These are phyloP conservation scores for Neoitamus cyanurus DNA, from an alignment of 2,888 invertebrate genomes.

Conservation along the genomic window DNA sequence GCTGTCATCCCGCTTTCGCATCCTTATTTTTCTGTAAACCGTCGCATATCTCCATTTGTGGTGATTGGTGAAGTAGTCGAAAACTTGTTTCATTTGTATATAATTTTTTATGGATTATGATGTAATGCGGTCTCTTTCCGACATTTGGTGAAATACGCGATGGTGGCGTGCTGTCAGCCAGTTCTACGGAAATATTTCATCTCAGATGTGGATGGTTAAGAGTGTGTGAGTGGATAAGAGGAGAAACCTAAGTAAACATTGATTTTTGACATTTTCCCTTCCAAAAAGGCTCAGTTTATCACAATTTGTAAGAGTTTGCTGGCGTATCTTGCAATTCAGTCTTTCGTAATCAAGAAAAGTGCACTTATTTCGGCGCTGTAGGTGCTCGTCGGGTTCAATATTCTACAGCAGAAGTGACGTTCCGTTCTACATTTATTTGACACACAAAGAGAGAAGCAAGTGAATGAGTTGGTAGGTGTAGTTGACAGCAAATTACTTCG, in stretches of 20 bases:
- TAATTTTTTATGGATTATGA: neutral
- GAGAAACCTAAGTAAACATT: slow-evolving; percentile 28
- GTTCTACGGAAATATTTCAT: slow-evolving; percentile 21
- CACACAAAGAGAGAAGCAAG: neutral
- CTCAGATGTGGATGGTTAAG: neutral
- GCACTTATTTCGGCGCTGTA: neutral
- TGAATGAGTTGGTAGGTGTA: neutral
- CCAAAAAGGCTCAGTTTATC: neutral
- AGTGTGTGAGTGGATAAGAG: neutral
- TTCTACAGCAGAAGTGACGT: slow-evolving; percentile 2
- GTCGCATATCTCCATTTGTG: neutral
- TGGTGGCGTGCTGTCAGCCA: neutral
- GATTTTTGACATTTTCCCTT: slow-evolving; percentile 36
- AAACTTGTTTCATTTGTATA: neutral
- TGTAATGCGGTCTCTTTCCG: neutral
- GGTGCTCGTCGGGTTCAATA: neutral
- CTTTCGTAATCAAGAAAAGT: neutral
- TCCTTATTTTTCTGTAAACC: neutral
- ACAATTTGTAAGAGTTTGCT: neutral
- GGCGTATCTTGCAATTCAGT: neutral
- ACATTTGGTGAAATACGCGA: neutral
- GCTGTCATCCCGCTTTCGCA: neutral
- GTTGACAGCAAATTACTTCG: neutral
- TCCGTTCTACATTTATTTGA: neutral
- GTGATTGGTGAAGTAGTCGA: neutral